Conservation (phyloP, 2,113 vertebrate genomes). For the Odontophorus gujanensis region DNA sequence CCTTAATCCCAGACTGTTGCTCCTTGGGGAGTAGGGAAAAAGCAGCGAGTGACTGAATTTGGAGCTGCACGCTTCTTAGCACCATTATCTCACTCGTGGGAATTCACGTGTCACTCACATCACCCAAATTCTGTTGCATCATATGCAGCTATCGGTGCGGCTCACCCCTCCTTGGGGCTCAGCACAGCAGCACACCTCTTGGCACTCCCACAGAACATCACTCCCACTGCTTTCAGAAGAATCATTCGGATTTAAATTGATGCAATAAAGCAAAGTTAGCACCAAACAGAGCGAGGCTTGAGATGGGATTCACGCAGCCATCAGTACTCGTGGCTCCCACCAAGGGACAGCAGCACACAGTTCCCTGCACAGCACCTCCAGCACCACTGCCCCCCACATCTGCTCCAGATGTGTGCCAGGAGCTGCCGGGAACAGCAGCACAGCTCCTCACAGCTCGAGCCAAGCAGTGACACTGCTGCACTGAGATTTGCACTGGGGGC, state of each 20-base stretch:
- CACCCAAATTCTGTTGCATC: constrained; percentile 29
- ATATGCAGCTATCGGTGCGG: not conserved
- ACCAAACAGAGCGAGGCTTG: not conserved
- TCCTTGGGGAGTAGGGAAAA: not conserved
- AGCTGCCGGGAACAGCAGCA: not conserved
- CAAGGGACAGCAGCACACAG: not conserved
- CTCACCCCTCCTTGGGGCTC: not conserved
- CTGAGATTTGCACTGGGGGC: fast-evolving
- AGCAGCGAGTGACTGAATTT: not conserved
- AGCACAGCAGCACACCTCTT: not conserved
- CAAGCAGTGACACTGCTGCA: fast-evolving
- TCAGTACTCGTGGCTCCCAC: not conserved
- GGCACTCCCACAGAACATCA: not conserved
- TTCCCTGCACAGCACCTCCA: not conserved
- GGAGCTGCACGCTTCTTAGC: not conserved
- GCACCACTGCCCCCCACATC: fast-evolving
- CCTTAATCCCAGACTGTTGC: constrained; percentile 23
- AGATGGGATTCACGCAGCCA: not conserved
- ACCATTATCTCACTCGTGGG: not conserved
- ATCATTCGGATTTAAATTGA: fast-evolving
- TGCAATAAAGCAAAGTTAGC: not conserved
- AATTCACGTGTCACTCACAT: not conserved
- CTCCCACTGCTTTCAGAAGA: not conserved
- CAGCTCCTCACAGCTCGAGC: not conserved
- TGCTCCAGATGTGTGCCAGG: not conserved